Evolutionary conservation across 2,888 invertebrate genomes (phyloP).

Genomic region (Saturnia pavonia): DNA sequence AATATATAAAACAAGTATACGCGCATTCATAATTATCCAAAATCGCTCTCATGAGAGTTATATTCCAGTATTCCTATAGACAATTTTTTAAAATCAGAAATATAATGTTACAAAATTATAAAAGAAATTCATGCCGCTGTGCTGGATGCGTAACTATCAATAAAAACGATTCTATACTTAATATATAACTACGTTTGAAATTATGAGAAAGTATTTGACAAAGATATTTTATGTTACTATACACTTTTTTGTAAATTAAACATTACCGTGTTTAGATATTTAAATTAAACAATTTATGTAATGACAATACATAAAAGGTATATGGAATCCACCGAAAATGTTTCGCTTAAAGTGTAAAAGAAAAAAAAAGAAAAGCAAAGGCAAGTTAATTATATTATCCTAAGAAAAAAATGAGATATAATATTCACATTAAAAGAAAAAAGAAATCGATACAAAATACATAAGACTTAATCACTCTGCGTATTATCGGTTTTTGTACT

Average conservation of each 20-base stretch:
- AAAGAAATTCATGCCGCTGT: background rate
- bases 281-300: constrained; percentile 5
- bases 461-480: background rate
- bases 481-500: constrained; percentile 13
- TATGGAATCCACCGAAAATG: constrained; percentile 13
- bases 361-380: constrained; percentile 11
- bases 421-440: background rate
- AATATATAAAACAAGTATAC: too few relatives aligned
- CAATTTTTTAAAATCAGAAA: background rate
- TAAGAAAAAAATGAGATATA: constrained; percentile 4
- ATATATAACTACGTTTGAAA: background rate
- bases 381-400: constrained; percentile 16
- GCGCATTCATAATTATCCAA: too few relatives aligned
- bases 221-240: background rate
- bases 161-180: background rate
- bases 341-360: constrained; percentile 5
- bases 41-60: too few relatives aligned
- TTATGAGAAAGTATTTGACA: constrained; percentile 4
- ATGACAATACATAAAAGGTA: constrained; percentile 16
- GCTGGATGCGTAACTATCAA: background rate
- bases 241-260: background rate
- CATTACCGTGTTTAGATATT: constrained; percentile 1
- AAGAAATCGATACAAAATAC: background rate
- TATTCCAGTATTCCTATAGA: background rate
- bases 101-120: background rate